Conservation (phyloP, 2,797 vertebrate genomes). For the Muraenolepis orangiensis region DNA sequence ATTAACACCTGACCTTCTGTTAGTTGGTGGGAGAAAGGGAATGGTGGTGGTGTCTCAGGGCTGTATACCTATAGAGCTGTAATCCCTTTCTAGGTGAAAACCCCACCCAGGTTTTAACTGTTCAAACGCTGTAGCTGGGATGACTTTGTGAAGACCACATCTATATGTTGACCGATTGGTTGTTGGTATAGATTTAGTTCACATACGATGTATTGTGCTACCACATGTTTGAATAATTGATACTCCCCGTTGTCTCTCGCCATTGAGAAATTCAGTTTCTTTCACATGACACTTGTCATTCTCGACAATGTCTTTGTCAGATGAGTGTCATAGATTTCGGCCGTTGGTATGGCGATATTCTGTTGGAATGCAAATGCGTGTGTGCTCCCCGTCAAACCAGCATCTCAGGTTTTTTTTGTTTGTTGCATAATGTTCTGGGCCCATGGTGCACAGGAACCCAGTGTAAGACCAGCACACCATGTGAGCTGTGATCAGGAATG, state of each 20-base stretch:
- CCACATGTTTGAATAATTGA: background rate
- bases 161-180: background rate
- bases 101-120: background rate
- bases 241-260: background rate
- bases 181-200: background rate
- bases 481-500: slow-evolving; percentile 38
- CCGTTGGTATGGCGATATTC: slow-evolving; percentile 59
- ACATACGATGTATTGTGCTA: background rate
- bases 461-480: slow-evolving; percentile 31
- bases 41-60: slow-evolving; percentile 19
- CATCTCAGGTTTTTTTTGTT: slow-evolving; percentile 15
- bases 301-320: slow-evolving; percentile 49
- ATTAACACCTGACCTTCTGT: slow-evolving; percentile 54
- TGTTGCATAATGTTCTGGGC: slow-evolving; percentile 36
- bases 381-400: slow-evolving; percentile 53
- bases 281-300: slow-evolving; percentile 52
- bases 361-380: slow-evolving; percentile 69
- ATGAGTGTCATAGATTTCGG: slow-evolving; percentile 42
- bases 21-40: slow-evolving; percentile 17
- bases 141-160: background rate
- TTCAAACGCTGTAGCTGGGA: background rate
- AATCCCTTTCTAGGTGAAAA: slow-evolving; percentile 3
- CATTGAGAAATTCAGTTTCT: slow-evolving; percentile 17
- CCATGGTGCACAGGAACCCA: slow-evolving; percentile 36
- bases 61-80: background rate